Percentiles rank a stretch among this genome's conserved stretches.
These are phyloP conservation scores for Adelphocoris suturalis DNA, from an alignment of 2,888 invertebrate genomes.

Conservation along the genomic window DNA sequence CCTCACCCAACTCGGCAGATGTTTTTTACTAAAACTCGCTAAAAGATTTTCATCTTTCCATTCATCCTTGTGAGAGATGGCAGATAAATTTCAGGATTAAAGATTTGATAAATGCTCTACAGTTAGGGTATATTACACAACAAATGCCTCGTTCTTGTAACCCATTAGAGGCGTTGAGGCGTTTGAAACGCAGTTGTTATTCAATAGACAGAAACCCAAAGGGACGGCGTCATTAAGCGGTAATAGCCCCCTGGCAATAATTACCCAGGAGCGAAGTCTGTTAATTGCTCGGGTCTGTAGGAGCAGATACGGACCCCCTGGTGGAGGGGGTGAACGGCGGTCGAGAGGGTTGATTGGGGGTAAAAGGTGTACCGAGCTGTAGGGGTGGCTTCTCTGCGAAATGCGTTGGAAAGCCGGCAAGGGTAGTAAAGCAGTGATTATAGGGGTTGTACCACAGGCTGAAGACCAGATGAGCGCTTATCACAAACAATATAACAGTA, in stretches of 20 bases:
- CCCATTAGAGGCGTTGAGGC: neutral
- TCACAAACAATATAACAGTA: no score
- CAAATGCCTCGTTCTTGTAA: neutral
- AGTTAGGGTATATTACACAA: no score
- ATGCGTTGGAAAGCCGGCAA: neutral
- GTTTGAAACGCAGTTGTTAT: slow-evolving; percentile 25
- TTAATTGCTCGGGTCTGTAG: slow-evolving; percentile 22
- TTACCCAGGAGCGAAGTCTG: slow-evolving; percentile 11
- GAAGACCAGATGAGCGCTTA: no score
- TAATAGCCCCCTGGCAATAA: slow-evolving; percentile 25
- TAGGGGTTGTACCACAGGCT: no score
- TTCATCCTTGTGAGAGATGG: no score
- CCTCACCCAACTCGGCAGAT: no score
- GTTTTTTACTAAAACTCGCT: no score
- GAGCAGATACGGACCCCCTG: slow-evolving; percentile 7
- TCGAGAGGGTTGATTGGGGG: neutral
- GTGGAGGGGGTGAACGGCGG: neutral
- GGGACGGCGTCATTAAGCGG: slow-evolving; percentile 2
- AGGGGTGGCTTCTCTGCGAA: neutral
- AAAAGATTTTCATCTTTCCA: no score
- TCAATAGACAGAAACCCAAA: slow-evolving; percentile 4
- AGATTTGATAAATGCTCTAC: no score
- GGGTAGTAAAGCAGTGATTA: neutral
- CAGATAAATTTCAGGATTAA: no score
- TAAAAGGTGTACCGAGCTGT: neutral